Base-by-base conservation (phyloP, 2,113 vertebrate genomes). In the Periophthalmodon schlosseri region DNA sequence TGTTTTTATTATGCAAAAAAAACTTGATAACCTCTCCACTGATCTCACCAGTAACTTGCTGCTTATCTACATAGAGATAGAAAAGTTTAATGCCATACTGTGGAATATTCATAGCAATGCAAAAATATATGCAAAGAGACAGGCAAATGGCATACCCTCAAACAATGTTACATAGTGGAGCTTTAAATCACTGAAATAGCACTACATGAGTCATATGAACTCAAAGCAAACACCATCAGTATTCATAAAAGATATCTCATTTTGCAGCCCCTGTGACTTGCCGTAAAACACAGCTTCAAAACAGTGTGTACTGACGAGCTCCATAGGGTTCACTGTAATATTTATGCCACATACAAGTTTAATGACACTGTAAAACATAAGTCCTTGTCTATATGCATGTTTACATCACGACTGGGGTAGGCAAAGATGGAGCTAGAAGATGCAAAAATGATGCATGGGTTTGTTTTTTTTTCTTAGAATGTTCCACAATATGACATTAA, bases 271-370 rank as follows among this genome's bases (percentile, higher is more conserved):
- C 18, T 36, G 33, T 34, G 15, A 72, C n/a, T 44, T 20, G 68
- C 18, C 36, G 23, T 74, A 49, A 78, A 78, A 28, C 61, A 24
- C 64, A 66, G 33, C 75, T 68, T 70, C 39, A 68, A 23, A 82
- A 56, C 69, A 28, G 44, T 70, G 65, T 36, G 68, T 11, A 10
- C 11, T 11, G 28, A 21, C 5, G 2, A 46, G 36, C 54, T 78
- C 44, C 36, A 8, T 21, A 63, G 67, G 60, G 57, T 71, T 78
- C 44, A 66, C 54, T 77, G 16, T 69, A 83, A 72, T 76, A 85
- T 82, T 82, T 63, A 85, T 75, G 74, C 21, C 49, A 20, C 78
- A 81, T 81, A 23, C 49, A 79, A 80, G 60, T 82, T 87, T 86
- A 69, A 90, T 77, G 80, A 74, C 28, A 28, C 71, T 52, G 71